Evolutionary conservation across 2,888 invertebrate species (phyloP), one percentile per base, ranked within the genome.

Genomic region (Dendrolimus houi): DNA sequence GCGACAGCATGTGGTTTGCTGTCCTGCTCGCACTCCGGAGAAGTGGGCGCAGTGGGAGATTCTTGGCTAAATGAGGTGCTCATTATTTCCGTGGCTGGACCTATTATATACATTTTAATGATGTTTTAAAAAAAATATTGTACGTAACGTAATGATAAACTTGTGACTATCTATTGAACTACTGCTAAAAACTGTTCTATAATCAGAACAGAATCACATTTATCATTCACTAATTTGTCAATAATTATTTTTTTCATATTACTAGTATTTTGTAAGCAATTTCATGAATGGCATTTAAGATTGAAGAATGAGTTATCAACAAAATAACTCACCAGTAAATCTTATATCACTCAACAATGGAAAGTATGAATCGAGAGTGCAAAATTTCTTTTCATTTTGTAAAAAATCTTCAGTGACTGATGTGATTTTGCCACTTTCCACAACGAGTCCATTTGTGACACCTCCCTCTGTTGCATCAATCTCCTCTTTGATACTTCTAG

Each of bases 301-400:
- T 29, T 29, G 6, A 29, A 29, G 29, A 29, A 29, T 29, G 6
- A 29, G 3, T 29, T 29, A 29, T 29, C 3, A 42, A 52, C 10
- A 47, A 12, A 29, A 41, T 41, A 7, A 75, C 84, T 78, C 58
- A 89, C 90, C 90, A 62, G 89, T 87, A 68, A 90, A 90, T 75
- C 87, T 79, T 41, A 90, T 89, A 70, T 89, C 90, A 74, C 79
- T 85, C 60, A 90, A 70, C 54, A 88, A 61, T 6, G 88, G 88
- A 54, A 86, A 69, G 66, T 77, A 88, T 3, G 78, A 70, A 62
- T 87, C 82, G 0, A 83, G 64, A 55, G 82, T 77, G 60, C 87
- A 87, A 61, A 86, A 92, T 12, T 88, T 88, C 70, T 92, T 92
- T 60, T 91, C 92, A 52, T 91, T 90, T 58, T 84, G 81, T 59